Evolutionary conservation across 2,797 vertebrate species (phyloP), one percentile per base, ranked within the genome.

Genomic region (Paratrypauchen microcephalus): DNA sequence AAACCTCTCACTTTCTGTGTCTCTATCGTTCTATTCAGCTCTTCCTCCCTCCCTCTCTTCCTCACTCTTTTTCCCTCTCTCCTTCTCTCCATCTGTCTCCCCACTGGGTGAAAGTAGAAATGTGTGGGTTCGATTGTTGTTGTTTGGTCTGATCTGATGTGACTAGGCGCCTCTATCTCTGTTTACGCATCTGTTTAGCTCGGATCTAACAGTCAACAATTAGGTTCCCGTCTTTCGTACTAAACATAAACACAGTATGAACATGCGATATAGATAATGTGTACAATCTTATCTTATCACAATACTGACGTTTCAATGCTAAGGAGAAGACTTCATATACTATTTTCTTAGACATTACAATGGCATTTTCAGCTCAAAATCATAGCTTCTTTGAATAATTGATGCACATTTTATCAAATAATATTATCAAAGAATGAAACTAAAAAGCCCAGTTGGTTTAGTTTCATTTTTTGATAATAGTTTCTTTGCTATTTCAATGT

Each of bases 181-280:
- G 84, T 92, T 92, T 91, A 89, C 78, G 73, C 87, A 92, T 92
- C 87, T 90, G 86, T 85, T 90, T 89, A 86, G 85, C 83, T 83
- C 79, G 69, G 74, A 87, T 86, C 85, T 78, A 87, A 85, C 87
- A 89, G 68, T 76, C 85, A 88, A 90, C 83, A 83, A 66, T 75
- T 78, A 78, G 66, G 75, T 71, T 82, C 70, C 73, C 66, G 69
- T 59, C 64, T 70, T 13, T 15, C 32, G 18, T 60, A 58, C 23
- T 16, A 48, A 30, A 63, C 6, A 59, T 45, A 15, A 45, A 45
- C 41, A 45, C 41, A 41, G 2, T 13, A 41, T 41, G 39, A 41
- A 13, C 39, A 45, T 5, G 4, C 3, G 13, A 45, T 45, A 45
- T 4, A 45, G 41, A 45, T 45, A 15, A 13, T 15, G 41, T 45